Evolutionary conservation across 37 sponge, comb jelly and placozoan species (phyloP).

Genomic region (Chondrilla cf. caribensis): DNA sequence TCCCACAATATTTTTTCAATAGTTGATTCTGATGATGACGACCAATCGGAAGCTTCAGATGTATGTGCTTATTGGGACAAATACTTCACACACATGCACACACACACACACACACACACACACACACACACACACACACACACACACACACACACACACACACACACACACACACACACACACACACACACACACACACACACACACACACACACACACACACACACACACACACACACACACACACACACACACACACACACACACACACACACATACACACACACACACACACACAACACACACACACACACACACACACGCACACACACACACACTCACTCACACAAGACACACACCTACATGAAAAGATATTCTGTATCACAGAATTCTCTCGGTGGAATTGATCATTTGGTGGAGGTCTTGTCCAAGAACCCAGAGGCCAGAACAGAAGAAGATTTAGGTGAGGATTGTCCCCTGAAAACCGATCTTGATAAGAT

Average conservation of each 20-base stretch:
- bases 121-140: too few relatives aligned
- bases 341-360: too few relatives aligned
- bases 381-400: constrained; percentile 28
- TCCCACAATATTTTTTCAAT: too few relatives aligned
- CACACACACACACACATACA: constrained; percentile 8
- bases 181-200: not conserved
- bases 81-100: not conserved
- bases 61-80: constrained; percentile 21
- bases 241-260: constrained; percentile 17
- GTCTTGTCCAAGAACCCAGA: constrained; percentile 57
- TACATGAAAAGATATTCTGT: too few relatives aligned
- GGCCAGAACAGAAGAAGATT: constrained; percentile 63
- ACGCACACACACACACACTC: not conserved
- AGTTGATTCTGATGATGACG: constrained; percentile 79
- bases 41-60: constrained; percentile 57
- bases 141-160: too few relatives aligned
- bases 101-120: too few relatives aligned
- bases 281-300: constrained; percentile 15
- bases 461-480: constrained; percentile 45
- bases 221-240: constrained; percentile 6
- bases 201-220: constrained; percentile 18
- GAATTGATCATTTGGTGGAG: constrained; percentile 69
- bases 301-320: constrained; percentile 8
- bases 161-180: too few relatives aligned
- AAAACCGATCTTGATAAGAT: not conserved